Conservation (phyloP, 2,888 invertebrate genomes). For the Amblyjoppa proteus region DNA sequence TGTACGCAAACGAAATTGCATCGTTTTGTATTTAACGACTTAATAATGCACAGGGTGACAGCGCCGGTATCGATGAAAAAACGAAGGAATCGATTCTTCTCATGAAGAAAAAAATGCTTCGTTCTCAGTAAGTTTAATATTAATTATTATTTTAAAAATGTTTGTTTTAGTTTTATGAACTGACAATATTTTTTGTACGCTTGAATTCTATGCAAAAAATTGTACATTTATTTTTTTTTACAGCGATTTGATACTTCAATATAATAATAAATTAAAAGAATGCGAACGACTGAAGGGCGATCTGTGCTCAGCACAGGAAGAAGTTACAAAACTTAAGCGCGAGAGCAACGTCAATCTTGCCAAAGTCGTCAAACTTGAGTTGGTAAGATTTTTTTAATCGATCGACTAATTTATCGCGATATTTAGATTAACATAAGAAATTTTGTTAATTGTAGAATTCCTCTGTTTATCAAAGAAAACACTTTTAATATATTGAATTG, state of each 20-base stretch:
- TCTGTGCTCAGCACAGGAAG: slow-evolving; percentile 65
- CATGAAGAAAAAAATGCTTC: slow-evolving; percentile 75
- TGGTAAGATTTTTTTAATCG: slow-evolving; percentile 70
- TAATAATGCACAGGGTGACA: slow-evolving; percentile 67
- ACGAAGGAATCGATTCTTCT: slow-evolving; percentile 73
- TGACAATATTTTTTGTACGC: slow-evolving; percentile 43
- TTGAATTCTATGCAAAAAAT: not conserved
- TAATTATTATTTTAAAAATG: not conserved
- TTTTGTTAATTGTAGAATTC: not conserved
- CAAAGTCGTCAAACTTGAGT: slow-evolving; percentile 73
- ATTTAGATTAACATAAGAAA: not conserved
- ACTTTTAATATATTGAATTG: slow-evolving; percentile 6
- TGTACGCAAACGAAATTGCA: not conserved
- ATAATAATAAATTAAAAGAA: slow-evolving; percentile 77
- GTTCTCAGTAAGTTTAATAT: slow-evolving; percentile 76
- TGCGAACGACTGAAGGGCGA: slow-evolving; percentile 74
- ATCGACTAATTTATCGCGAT: not conserved
- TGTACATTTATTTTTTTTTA: slow-evolving; percentile 48
- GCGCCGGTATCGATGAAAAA: slow-evolving; percentile 64
- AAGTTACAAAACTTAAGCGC: slow-evolving; percentile 67
- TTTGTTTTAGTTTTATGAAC: slow-evolving; percentile 25
- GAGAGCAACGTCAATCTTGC: slow-evolving; percentile 70
- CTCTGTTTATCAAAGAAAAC: not conserved
- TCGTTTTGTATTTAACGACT: slow-evolving; percentile 18
- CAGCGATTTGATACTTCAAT: slow-evolving; percentile 77